A percentile compares a stretch with the other conserved stretches of the same genome.
phyloP scores from a whole-genome alignment of 2,113 vertebrate species.

The Suricata suricatta region DNA sequence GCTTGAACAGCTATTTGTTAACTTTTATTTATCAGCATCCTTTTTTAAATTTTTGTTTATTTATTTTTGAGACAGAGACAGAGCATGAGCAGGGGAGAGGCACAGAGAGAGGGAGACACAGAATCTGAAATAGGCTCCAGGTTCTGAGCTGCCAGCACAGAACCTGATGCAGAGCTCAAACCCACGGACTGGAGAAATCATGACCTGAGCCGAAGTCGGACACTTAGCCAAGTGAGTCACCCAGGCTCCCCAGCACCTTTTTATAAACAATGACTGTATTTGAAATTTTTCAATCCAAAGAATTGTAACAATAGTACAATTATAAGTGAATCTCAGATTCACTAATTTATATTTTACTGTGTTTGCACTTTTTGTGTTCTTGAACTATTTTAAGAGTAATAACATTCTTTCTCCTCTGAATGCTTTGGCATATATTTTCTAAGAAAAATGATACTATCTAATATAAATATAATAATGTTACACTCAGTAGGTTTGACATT shows the following conservation, averaged over 20 bases:
- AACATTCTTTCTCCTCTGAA: background rate
- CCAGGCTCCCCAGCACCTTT: background rate
- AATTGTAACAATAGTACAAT: background rate
- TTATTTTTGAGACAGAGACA: too few species aligned
- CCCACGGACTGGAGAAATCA: too few species aligned
- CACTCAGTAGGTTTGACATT: background rate
- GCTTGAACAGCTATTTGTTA: background rate
- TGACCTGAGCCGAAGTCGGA: too few species aligned
- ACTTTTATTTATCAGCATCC: background rate
- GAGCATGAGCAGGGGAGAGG: too few species aligned
- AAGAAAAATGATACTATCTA: background rate
- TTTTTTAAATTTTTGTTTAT: background rate
- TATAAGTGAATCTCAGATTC: background rate
- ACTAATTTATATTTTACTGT: background rate
- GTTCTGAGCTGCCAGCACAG: too few species aligned
- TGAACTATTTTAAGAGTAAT: background rate
- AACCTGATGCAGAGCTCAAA: too few species aligned
- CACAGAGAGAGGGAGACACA: too few species aligned
- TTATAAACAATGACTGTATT: background rate
- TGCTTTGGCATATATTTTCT: background rate
- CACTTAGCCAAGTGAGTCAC: too few species aligned
- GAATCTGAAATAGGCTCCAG: too few species aligned
- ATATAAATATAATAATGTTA: background rate
- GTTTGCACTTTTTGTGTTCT: background rate
- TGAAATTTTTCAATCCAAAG: background rate